Evolutionary conservation across 2,797 vertebrate species (phyloP).

Genomic region (Clarias pachynema): DNA sequence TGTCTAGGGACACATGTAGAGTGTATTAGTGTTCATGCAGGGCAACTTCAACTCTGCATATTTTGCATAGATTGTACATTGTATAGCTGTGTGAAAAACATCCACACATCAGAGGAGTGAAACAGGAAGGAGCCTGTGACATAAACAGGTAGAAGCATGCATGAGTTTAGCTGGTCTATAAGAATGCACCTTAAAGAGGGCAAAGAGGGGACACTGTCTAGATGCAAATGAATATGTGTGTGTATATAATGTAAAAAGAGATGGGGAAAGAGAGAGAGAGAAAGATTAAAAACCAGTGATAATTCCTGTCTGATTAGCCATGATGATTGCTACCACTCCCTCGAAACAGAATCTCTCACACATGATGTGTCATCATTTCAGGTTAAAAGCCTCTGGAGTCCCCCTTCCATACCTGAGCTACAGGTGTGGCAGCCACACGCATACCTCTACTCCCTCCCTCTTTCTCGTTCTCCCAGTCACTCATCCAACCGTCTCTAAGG

Average conservation of each 20-base stretch:
- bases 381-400: not conserved
- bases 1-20: too few species aligned
- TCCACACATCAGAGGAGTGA: not conserved
- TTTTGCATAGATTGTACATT: not conserved
- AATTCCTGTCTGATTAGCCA: not conserved
- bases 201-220: not conserved
- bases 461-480: conserved; percentile 5
- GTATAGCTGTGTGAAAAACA: conserved; percentile 8
- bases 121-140: conserved; percentile 15
- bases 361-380: conserved; percentile 18
- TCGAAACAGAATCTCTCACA: conserved; percentile 6
- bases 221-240: not conserved
- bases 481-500: conserved; percentile 5
- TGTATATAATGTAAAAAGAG: not conserved
- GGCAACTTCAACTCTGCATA: not conserved
- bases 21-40: not conserved
- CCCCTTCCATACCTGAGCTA: conserved; percentile 23
- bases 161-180: not conserved
- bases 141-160: conserved; percentile 7
- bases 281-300: conserved; percentile 3
- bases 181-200: not conserved
- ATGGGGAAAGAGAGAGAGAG: not conserved
- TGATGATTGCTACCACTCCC: conserved; percentile 27
- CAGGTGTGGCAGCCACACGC: conserved; percentile 34
- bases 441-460: conserved; percentile 3